phyloP scores from a whole-genome alignment of 2,888 invertebrate species.

The Agonopterix arenella region DNA sequence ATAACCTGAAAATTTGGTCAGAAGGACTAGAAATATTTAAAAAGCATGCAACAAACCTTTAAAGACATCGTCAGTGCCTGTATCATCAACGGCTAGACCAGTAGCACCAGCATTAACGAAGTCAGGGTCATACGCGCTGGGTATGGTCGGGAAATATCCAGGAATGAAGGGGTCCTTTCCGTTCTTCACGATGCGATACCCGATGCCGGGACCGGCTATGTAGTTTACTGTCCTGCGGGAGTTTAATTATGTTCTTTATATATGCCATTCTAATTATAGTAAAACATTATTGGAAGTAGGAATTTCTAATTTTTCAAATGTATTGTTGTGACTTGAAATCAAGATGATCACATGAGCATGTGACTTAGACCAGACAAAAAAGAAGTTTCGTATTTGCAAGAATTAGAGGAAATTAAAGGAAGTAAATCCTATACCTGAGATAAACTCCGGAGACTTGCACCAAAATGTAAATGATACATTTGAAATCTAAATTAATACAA shows the following conservation, averaged over 20 bases:
- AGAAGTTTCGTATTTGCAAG: too few species aligned
- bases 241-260: neutral
- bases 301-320: too few species aligned
- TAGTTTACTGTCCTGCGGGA: conserved; percentile 81
- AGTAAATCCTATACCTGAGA: too few species aligned
- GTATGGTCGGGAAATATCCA: conserved; percentile 76
- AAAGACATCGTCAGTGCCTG: conserved; percentile 52
- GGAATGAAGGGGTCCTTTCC: conserved; percentile 82
- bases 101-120: conserved; percentile 51
- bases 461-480: too few species aligned
- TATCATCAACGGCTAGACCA: conserved; percentile 34
- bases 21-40: neutral
- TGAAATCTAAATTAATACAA: too few species aligned
- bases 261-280: neutral
- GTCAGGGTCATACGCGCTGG: conserved; percentile 72
- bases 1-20: too few species aligned
- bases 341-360: too few species aligned
- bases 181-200: conserved; percentile 84
- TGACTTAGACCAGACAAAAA: too few species aligned
- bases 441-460: too few species aligned
- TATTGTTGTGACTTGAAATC: too few species aligned
- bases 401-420: too few species aligned
- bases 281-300: too few species aligned
- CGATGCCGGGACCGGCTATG: conserved; percentile 87
- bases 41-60: conserved; percentile 45